A percentile compares a stretch with the other conserved stretches of the same genome.
Evolutionary conservation across 2,888 invertebrate species (phyloP).

Genomic region (Troglohyphantes excavatus): DNA sequence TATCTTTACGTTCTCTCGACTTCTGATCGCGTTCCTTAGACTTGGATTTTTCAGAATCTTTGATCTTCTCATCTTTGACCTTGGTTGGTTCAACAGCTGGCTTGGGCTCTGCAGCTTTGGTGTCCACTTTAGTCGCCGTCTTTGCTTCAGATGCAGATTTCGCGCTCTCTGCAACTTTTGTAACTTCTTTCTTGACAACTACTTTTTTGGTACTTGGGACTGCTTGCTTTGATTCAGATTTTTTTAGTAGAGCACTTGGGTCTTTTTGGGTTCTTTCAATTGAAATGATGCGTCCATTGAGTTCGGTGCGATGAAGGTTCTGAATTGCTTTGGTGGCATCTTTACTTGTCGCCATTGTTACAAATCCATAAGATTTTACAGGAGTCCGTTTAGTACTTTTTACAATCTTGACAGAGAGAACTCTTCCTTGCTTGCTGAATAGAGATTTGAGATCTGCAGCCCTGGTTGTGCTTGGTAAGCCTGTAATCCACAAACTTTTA

Average conservation of each 20-base stretch:
- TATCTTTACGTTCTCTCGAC: constrained; percentile 10
- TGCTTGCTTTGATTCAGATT: constrained; percentile 44
- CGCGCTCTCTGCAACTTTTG: constrained; percentile 4
- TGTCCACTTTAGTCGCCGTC: neutral
- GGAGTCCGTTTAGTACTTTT: constrained; percentile 94
- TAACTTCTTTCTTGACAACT: constrained; percentile 3
- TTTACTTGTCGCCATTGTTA: constrained; percentile 94
- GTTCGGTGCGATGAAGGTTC: constrained; percentile 94
- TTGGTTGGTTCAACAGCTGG: neutral
- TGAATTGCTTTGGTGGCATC: constrained; percentile 83
- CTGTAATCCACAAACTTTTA: constrained; percentile 96
- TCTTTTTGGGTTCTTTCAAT: constrained; percentile 87
- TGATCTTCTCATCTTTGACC: constrained; percentile 39
- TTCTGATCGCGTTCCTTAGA: constrained; percentile 53
- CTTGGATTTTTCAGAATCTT: constrained; percentile 40
- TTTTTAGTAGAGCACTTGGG: constrained; percentile 51
- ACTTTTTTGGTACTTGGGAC: constrained; percentile 18
- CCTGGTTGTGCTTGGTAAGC: constrained; percentile 93
- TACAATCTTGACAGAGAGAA: constrained; percentile 95
- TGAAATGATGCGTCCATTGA: constrained; percentile 96
- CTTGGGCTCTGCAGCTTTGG: constrained; percentile 14
- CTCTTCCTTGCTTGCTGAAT: constrained; percentile 89
- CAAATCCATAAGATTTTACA: constrained; percentile 96
- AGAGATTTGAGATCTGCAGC: constrained; percentile 97
- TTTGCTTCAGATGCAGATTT: constrained; percentile 16